phyloP scores from a whole-genome alignment of 2,797 vertebrate genomes.

The Periophthalmus magnuspinnatus region DNA sequence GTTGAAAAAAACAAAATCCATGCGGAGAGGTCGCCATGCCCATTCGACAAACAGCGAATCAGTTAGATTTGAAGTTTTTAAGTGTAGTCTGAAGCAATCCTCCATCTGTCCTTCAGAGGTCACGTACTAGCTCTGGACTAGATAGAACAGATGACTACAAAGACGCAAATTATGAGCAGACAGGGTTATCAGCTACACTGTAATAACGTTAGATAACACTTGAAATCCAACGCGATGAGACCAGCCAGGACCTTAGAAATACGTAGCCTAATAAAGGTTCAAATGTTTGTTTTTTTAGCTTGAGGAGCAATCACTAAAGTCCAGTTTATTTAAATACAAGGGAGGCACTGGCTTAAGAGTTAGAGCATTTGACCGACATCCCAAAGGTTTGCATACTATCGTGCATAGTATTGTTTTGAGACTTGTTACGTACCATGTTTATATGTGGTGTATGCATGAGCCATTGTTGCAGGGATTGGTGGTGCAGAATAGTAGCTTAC shows the following conservation, averaged over 20 bases:
- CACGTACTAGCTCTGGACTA: slow-evolving; percentile 34
- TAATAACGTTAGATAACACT: slow-evolving; percentile 36
- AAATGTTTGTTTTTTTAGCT: not conserved
- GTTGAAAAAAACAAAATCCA: too few species aligned
- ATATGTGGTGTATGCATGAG: not conserved
- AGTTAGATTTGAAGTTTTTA: slow-evolving; percentile 60
- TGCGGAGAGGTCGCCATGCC: slow-evolving; percentile 19
- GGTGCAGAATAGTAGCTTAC: too few species aligned
- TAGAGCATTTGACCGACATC: too few species aligned
- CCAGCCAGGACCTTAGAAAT: slow-evolving; percentile 11
- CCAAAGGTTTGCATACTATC: too few species aligned
- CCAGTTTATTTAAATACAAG: too few species aligned
- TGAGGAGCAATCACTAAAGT: not conserved
- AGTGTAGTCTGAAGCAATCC: slow-evolving; percentile 48
- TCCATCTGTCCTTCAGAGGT: slow-evolving; percentile 58
- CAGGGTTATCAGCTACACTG: slow-evolving; percentile 26
- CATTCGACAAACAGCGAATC: slow-evolving; percentile 64
- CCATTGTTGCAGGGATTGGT: too few species aligned
- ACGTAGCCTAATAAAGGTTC: not conserved
- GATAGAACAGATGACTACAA: not conserved
- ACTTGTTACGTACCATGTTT: not conserved
- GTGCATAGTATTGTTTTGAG: too few species aligned
- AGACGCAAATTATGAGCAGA: slow-evolving; percentile 24
- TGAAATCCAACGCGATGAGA: slow-evolving; percentile 8
- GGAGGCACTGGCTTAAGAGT: too few species aligned